phyloP scores from a whole-genome alignment of 2,797 vertebrate species.

The Lacerta viridis region DNA sequence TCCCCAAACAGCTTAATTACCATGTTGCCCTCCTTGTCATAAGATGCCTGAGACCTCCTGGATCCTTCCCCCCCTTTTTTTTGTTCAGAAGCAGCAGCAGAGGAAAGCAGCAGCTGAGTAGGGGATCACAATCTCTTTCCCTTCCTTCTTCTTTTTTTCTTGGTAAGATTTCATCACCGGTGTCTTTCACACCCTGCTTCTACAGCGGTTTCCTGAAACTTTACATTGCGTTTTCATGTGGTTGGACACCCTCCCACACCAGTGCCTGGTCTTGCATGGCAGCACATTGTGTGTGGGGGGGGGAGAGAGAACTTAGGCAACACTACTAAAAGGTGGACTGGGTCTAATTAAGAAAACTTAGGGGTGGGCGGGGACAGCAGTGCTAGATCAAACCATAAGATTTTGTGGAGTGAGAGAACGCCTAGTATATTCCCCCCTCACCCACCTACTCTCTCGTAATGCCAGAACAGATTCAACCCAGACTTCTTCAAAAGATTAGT shows the following conservation, averaged over 20 bases:
- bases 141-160: too few relatives aligned
- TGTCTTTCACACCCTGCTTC: not conserved
- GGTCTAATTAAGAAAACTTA: not conserved
- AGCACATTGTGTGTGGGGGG: too few relatives aligned
- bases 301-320: not conserved
- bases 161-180: not conserved
- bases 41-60: too few relatives aligned
- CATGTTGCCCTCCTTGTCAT: not conserved
- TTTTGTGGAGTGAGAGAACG: too few relatives aligned
- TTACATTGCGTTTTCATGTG: not conserved
- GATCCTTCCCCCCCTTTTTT: too few relatives aligned
- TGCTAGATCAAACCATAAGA: too few relatives aligned
- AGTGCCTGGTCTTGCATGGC: not conserved
- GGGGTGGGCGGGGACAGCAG: not conserved
- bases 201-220: not conserved
- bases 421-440: too few relatives aligned
- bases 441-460: too few relatives aligned
- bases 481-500: too few relatives aligned
- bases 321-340: not conserved
- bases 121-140: too few relatives aligned
- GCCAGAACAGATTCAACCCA: too few relatives aligned
- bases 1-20: not conserved
- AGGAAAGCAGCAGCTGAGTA: not conserved
- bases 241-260: not conserved
- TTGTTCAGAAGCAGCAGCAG: accelerated